phyloP scores from a whole-genome alignment of 2,888 invertebrate genomes.

The Pemphredon lugubris region DNA sequence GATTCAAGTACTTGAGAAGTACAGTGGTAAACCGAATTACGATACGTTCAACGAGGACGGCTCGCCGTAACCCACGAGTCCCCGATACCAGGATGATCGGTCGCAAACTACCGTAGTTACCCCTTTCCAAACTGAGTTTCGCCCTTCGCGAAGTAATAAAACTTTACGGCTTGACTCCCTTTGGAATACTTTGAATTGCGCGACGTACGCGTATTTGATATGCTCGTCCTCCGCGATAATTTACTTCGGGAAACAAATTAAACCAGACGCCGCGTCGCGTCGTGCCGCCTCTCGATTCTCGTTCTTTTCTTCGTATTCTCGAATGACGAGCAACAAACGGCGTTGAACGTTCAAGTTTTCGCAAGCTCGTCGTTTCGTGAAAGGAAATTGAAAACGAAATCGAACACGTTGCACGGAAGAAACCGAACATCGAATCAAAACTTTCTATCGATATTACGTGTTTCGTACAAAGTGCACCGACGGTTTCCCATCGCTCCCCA shows the following conservation, averaged over 20 bases:
- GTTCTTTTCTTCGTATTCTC: constrained; percentile 11
- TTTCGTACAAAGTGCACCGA: too few relatives aligned
- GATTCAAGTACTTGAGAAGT: constrained; percentile 1
- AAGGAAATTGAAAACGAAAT: constrained; percentile 17
- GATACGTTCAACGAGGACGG: constrained; percentile 11
- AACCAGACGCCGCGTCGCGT: too few relatives aligned
- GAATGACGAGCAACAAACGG: constrained; percentile 25
- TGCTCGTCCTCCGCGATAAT: neutral
- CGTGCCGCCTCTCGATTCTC: neutral
- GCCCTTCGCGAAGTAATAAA: constrained; percentile 46
- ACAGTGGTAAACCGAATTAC: constrained; percentile 28
- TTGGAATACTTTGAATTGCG: constrained; percentile 21
- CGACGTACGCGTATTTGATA: constrained; percentile 1
- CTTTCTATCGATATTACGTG: too few relatives aligned
- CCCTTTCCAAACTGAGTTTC: constrained; percentile 38
- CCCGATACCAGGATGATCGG: constrained; percentile 15
- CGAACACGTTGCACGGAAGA: too few relatives aligned
- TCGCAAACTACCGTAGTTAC: constrained; percentile 45
- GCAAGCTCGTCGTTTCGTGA: neutral
- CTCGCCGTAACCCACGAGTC: neutral
- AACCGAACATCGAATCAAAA: too few relatives aligned
- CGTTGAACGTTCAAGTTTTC: constrained; percentile 9
- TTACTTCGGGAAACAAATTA: neutral
- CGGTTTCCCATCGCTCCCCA: too few relatives aligned
- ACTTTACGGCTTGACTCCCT: constrained; percentile 36